Conservation (phyloP, 2,113 vertebrate genomes). For the Peromyscus polionotus region DNA sequence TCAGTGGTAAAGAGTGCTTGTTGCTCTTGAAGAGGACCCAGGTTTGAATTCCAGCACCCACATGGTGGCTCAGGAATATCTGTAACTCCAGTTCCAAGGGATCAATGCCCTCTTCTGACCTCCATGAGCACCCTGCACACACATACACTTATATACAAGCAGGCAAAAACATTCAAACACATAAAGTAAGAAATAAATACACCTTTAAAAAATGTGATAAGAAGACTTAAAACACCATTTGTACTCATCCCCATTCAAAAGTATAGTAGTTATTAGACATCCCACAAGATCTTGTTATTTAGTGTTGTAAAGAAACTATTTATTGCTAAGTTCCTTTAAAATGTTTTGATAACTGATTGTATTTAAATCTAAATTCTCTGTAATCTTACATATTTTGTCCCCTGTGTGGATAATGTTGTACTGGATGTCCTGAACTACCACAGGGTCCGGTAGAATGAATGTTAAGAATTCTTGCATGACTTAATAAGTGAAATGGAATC, state of each 20-base stretch:
- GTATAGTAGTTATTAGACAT: slow-evolving; percentile 58
- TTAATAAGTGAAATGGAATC: slow-evolving; percentile 18
- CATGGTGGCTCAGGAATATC: too few species aligned
- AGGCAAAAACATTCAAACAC: neutral
- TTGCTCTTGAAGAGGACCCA: neutral
- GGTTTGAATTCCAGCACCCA: neutral
- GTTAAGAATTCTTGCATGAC: neutral
- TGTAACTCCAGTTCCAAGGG: neutral
- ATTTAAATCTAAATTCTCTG: slow-evolving; percentile 59
- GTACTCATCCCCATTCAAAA: slow-evolving; percentile 52
- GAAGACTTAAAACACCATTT: slow-evolving; percentile 15
- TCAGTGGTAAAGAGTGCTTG: neutral
- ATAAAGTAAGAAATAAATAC: neutral
- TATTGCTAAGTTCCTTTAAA: slow-evolving; percentile 59
- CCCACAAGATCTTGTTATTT: slow-evolving; percentile 50
- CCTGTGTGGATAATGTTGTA: slow-evolving; percentile 32
- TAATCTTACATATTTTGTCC: slow-evolving; percentile 45
- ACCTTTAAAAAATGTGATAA: neutral
- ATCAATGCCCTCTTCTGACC: neutral
- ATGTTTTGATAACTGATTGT: slow-evolving; percentile 73
- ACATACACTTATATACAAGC: neutral
- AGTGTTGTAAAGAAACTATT: slow-evolving; percentile 62
- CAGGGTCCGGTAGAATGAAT: neutral
- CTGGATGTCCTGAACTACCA: neutral
- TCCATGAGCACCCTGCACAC: neutral